Evolutionary conservation across 1,140 invertebrate species (phyloP).

Genomic region (Drosophila auraria): DNA sequence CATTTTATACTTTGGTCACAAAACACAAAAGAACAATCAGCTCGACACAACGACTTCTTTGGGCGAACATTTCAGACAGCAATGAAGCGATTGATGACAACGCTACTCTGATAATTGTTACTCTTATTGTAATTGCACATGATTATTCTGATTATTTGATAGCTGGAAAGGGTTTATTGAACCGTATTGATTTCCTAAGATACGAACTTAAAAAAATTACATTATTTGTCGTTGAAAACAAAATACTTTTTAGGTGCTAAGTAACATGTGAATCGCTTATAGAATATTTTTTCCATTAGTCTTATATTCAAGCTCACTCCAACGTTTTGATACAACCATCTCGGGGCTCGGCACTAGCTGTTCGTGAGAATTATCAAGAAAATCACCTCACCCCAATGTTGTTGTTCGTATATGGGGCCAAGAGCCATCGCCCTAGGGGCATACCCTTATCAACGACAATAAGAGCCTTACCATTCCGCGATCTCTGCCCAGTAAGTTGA

Average conservation of each 20-base stretch:
- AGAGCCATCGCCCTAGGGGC: constrained; percentile 31
- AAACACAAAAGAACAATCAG: background rate
- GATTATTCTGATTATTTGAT: too few relatives aligned
- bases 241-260: too few relatives aligned
- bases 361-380: constrained; percentile 17
- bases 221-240: too few relatives aligned
- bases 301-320: background rate
- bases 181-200: background rate
- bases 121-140: background rate
- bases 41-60: background rate
- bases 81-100: background rate
- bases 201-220: background rate
- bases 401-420: background rate
- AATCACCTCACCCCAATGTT: constrained; percentile 34
- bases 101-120: background rate
- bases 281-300: too few relatives aligned
- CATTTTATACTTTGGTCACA: background rate
- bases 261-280: too few relatives aligned
- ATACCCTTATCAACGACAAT: constrained; percentile 59
- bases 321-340: background rate
- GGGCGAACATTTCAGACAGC: background rate
- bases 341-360: background rate
- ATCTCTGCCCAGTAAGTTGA: constrained; percentile 42
- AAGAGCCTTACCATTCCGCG: constrained; percentile 25
- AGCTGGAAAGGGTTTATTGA: background rate